Evolutionary conservation across 2,888 invertebrate genomes (phyloP).

Genomic region (Drosophila neonasuta): DNA sequence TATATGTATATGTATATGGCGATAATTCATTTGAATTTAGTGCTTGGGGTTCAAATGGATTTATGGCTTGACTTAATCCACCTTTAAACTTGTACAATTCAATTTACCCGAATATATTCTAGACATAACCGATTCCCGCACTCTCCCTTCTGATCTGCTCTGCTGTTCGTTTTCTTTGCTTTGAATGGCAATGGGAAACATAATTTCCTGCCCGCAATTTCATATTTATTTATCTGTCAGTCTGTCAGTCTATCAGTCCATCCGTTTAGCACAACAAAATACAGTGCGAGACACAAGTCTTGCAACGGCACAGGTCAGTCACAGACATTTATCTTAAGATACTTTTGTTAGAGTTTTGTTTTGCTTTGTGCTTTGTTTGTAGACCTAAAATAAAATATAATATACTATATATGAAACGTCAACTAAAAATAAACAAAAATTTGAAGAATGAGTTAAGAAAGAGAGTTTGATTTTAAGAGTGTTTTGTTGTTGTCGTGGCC

Average conservation of each 20-base stretch:
- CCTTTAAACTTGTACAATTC: constrained; percentile 64
- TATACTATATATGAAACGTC: not conserved
- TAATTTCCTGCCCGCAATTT: constrained; percentile 66
- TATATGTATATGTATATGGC: constrained; percentile 4
- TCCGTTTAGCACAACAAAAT: constrained; percentile 32
- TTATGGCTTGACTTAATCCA: constrained; percentile 76
- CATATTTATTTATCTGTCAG: constrained; percentile 58
- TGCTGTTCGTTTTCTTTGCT: constrained; percentile 17
- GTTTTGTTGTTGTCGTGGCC: constrained; percentile 20
- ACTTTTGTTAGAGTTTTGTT: constrained; percentile 5
- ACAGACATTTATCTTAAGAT: constrained; percentile 6
- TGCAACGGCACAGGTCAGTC: constrained; percentile 25
- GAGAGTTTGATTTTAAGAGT: not conserved
- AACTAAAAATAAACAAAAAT: constrained; percentile 15
- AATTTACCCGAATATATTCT: constrained; percentile 48
- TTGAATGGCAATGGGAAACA: constrained; percentile 47
- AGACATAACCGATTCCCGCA: constrained; percentile 8
- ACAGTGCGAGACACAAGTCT: constrained; percentile 48
- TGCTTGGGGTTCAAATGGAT: constrained; percentile 50
- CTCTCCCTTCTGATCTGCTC: not conserved
- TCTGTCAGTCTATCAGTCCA: constrained; percentile 8
- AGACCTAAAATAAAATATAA: constrained; percentile 3
- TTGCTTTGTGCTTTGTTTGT: not conserved
- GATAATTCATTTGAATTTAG: constrained; percentile 62
- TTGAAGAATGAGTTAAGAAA: not conserved